Evolutionary conservation across 64 coral and sea anemone genomes (phyloP).

Genomic region (Montipora capricornis): DNA sequence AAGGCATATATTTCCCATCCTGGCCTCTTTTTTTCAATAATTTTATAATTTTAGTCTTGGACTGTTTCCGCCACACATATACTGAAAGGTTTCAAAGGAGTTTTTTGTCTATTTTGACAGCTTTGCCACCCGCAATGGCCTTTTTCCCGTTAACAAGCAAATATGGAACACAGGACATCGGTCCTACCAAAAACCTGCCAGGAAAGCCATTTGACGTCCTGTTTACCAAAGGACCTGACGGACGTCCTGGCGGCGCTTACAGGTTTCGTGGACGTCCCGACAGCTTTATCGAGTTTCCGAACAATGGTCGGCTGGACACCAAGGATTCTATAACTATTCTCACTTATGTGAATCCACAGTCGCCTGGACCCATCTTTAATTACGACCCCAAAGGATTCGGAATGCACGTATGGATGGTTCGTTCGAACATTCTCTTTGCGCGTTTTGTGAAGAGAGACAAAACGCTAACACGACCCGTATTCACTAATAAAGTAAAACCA

Average conservation of each 20-base stretch:
- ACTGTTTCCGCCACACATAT: too few species aligned
- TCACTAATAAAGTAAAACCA: slow-evolving; percentile 48
- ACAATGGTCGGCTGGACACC: slow-evolving; percentile 68
- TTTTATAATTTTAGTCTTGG: too few species aligned
- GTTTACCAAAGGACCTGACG: slow-evolving; percentile 50
- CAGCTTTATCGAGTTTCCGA: slow-evolving; percentile 84
- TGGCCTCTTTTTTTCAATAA: too few species aligned
- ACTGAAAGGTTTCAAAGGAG: background rate
- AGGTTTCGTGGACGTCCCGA: slow-evolving; percentile 60
- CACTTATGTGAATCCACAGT: slow-evolving; percentile 66
- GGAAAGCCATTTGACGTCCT: slow-evolving; percentile 44
- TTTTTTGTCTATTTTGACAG: slow-evolving; percentile 24
- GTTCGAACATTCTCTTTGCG: slow-evolving; percentile 54
- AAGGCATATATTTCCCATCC: too few species aligned
- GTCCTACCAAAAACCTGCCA: slow-evolving; percentile 60
- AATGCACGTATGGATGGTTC: slow-evolving; percentile 71
- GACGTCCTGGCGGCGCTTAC: slow-evolving; percentile 43
- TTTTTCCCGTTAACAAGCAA: slow-evolving; percentile 68
- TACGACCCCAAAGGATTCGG: slow-evolving; percentile 70
- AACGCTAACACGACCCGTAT: slow-evolving; percentile 31
- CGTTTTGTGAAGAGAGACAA: slow-evolving; percentile 69
- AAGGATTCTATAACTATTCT: slow-evolving; percentile 71
- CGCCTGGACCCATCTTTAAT: slow-evolving; percentile 71
- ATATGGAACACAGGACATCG: slow-evolving; percentile 50
- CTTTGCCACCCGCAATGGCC: slow-evolving; percentile 75